Evolutionary conservation across 2,113 vertebrate genomes (phyloP), one percentile per base, ranked within the genome.

Genomic region (Serinus canaria): DNA sequence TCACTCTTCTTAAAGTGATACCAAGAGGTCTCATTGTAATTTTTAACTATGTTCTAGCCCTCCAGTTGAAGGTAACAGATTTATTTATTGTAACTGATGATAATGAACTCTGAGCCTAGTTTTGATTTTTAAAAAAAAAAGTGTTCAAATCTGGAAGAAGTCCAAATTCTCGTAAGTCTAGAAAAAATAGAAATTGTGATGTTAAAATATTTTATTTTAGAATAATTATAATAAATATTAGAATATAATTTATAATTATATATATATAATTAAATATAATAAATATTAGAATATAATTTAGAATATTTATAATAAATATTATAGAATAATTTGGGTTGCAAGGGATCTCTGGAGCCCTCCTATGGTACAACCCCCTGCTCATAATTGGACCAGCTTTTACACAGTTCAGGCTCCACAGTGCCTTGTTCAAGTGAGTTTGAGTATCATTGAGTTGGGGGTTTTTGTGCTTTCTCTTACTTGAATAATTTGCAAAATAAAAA

Each of bases 401-500:
- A 7, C 8, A 11, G 14, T 47, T 67, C 44, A 88, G 55, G 17
- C 22, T 68, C 56, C 67, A 73, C 4, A 2, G 27, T 3, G 6
- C 53, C 63, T 77, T 92, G 13, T 66, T 80, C 49, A 53, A 58
- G 12, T 47, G 46, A 73, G 37, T 62, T 90, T 66, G 24, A 90
- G 49, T n/a, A 69, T 30, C 60, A 80, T 10, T 6, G 31, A 74
- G n/a, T 9, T 83, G 43, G 7, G 1, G 0, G 62, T 76, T 55
- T 96, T 80, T 28, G 41, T 55, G 20, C 47, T 33, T 89, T 95
- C 63, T 82, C 33, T 93, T 89, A 91, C 62, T 95, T 47, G n/a
- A 91, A 97, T 72, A 66, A 70, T 83, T 97, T 97, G 55, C 83
- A 96, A 95, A 95, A 93, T 96, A 97, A 96, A 91, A 88, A 83